A percentile compares a stretch with the other conserved stretches of the same genome.
Evolutionary conservation across 2,888 invertebrate genomes (phyloP).

Genomic region (Blastobasis lacticolella): DNA sequence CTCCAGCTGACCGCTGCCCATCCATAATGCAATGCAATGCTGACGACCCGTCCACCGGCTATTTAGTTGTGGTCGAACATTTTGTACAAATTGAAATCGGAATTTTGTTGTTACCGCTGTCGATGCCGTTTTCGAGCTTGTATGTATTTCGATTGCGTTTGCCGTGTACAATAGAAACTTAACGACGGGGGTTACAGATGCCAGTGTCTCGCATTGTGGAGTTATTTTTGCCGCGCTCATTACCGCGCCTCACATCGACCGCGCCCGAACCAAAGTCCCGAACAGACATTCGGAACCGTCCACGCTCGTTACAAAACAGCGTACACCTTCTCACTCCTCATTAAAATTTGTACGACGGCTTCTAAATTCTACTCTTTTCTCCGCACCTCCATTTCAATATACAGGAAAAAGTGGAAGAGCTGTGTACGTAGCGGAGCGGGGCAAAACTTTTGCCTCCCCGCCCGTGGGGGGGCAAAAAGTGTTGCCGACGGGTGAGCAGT

Average conservation of each 20-base stretch:
- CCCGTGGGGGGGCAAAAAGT: slow-evolving; percentile 71
- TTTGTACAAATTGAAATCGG: too few species aligned
- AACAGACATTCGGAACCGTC: too few species aligned
- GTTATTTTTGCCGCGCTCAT: too few species aligned
- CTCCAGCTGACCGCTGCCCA: slow-evolving; percentile 34
- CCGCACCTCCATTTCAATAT: slow-evolving; percentile 74
- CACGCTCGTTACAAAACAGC: slow-evolving; percentile 46
- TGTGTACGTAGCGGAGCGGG: slow-evolving; percentile 68
- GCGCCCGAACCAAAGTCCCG: too few species aligned
- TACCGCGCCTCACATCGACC: too few species aligned
- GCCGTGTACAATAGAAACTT: too few species aligned
- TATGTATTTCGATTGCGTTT: too few species aligned
- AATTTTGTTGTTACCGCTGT: too few species aligned
- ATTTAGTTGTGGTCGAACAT: too few species aligned
- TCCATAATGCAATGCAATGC: slow-evolving; percentile 41
- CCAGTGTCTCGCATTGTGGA: too few species aligned
- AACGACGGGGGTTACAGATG: too few species aligned
- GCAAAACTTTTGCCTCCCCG: slow-evolving; percentile 69
- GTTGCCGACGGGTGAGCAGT: slow-evolving; percentile 68
- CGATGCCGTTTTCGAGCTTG: too few species aligned
- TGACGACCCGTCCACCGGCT: background rate
- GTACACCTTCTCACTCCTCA: slow-evolving; percentile 66
- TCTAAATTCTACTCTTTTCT: slow-evolving; percentile 74
- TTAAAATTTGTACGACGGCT: slow-evolving; percentile 72
- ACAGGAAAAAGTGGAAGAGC: slow-evolving; percentile 74